A percentile compares a stretch with the other conserved stretches of the same genome.
Conservation (phyloP, 1,140 invertebrate species). For the Nephila pilipes region DNA sequence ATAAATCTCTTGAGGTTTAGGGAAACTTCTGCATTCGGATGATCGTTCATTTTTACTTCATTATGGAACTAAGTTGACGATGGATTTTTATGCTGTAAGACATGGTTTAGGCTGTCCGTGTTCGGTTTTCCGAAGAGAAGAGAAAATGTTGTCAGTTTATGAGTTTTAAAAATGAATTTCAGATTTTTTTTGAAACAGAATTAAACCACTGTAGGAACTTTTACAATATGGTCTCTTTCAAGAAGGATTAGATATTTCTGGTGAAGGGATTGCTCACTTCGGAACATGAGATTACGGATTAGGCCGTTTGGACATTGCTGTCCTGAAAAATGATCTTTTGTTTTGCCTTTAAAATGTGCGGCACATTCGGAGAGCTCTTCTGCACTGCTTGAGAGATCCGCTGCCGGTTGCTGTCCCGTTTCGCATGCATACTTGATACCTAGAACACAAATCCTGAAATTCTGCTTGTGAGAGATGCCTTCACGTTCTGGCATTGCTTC, state of each 20-base stretch:
- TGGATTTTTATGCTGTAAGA: too few species aligned
- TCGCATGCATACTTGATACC: background rate
- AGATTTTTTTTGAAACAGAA: background rate
- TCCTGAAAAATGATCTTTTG: background rate
- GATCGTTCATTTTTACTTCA: too few species aligned
- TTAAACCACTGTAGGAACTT: background rate
- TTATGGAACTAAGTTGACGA: too few species aligned
- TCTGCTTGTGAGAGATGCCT: background rate
- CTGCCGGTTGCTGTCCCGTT: background rate
- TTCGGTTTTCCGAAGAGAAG: background rate
- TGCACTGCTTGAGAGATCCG: too few species aligned
- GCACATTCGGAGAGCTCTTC: background rate
- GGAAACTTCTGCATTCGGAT: too few species aligned
- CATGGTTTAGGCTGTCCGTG: too few species aligned
- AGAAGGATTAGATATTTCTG: slow-evolving; percentile 53
- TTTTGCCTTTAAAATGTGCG: background rate
- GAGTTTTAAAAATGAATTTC: background rate
- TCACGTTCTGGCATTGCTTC: too few species aligned
- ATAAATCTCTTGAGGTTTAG: too few species aligned
- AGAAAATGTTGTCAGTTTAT: background rate
- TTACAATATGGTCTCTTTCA: slow-evolving; percentile 1
- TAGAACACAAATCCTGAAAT: background rate
- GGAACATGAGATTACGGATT: slow-evolving; percentile 17
- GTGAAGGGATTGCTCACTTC: slow-evolving; percentile 39
- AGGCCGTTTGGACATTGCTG: background rate